A percentile compares a stretch with the other conserved stretches of the same genome.
These are phyloP conservation scores for Scaptomyza graminum DNA, from an alignment of 1,140 invertebrate species.

Conservation along the genomic window DNA sequence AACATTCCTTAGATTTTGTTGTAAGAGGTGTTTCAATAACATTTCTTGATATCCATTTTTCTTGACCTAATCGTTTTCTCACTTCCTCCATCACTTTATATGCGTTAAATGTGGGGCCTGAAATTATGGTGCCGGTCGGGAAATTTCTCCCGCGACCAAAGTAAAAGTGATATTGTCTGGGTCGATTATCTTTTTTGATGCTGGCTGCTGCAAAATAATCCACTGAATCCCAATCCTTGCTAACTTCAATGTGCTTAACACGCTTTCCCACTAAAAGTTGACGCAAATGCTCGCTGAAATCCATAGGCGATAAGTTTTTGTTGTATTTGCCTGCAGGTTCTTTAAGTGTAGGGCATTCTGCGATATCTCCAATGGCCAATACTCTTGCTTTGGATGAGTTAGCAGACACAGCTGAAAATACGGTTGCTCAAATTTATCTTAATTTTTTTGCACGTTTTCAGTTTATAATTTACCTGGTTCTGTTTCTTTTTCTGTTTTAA, in stretches of 20 bases:
- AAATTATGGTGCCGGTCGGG: background rate
- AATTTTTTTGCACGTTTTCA: too few species aligned
- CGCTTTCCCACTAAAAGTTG: slow-evolving; percentile 8
- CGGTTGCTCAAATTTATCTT: background rate
- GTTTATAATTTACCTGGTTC: background rate
- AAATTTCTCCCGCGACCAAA: background rate
- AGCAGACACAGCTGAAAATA: background rate
- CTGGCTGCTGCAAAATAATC: slow-evolving; percentile 1
- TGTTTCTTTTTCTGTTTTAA: background rate
- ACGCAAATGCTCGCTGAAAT: background rate
- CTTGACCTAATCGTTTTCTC: background rate
- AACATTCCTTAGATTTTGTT: background rate
- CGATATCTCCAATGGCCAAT: slow-evolving; percentile 11
- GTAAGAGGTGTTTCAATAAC: slow-evolving; percentile 6
- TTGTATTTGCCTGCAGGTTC: background rate
- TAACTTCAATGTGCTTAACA: background rate
- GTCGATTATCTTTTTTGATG: slow-evolving; percentile 1
- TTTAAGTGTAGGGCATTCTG: background rate
- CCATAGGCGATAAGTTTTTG: background rate
- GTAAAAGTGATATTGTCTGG: slow-evolving; percentile 18
- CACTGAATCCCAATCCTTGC: slow-evolving; percentile 9
- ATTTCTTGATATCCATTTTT: slow-evolving; percentile 21
- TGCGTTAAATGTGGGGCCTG: background rate
- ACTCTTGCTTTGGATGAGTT: slow-evolving; percentile 3
- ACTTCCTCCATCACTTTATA: background rate